Base-by-base conservation (phyloP, 2,113 vertebrate species). In the Spea multiplicata region DNA sequence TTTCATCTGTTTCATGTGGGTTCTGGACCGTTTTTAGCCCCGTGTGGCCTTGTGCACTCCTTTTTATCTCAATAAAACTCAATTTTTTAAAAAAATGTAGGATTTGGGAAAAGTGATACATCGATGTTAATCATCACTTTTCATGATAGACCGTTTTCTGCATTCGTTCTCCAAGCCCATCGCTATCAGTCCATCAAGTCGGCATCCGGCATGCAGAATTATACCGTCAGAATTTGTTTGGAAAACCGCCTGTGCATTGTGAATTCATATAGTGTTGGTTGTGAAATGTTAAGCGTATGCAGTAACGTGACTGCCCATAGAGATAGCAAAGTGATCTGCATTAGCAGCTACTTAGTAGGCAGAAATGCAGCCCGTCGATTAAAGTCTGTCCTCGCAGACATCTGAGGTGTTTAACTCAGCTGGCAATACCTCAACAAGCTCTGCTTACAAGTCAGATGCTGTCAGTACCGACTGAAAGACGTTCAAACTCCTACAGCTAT, bases 291-390 rank as follows among this genome's bases (percentile, higher is more conserved):
- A 80, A 80, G 77, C 49, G 49, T 73, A 80, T 80, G 70, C 77
- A 66, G 10, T 62, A 73, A 44, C 50, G 49, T 73, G 71, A 67
- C 61, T 80, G 77, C n/a, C 66, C 70, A 67, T 66, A 67, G 77
- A 80, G 76, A 79, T 79, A 79, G 76, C 61, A n/a, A 59, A 79
- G 62, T 55, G 70, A 79, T 79, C 70, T 73, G 77, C 77, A 79
- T 73, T 73, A 73, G 59, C 13, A 59, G 77, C 77, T 79, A 79
- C 77, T 79, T 79, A 79, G 77, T 66, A 79, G 77, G 77, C 77
- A 78, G 76, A n/a, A 65, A 78, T 46, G 76, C 57, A 57, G 61
- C 48, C 50, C 66, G 77, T 79, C 77, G 66, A 66, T 66, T 66
- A 55, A 76, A 48, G 66, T 64, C 67, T 71, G 61, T 73, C 55